Evolutionary conservation across 2,888 invertebrate genomes (phyloP), one percentile per base, ranked within the genome.

Genomic region (Urechis unicinctus): DNA sequence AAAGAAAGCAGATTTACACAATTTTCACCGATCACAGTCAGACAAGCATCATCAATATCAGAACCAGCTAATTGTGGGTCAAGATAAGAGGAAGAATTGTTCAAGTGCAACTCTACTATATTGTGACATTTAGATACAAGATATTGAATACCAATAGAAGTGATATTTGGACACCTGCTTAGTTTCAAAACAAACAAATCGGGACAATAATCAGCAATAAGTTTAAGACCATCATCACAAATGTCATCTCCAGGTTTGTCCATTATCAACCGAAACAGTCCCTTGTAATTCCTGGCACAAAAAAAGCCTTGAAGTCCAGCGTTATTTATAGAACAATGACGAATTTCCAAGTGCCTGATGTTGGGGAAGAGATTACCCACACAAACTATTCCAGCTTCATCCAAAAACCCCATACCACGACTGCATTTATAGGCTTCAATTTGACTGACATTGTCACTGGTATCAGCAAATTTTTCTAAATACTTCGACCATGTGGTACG

Each of bases 191-290:
- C 50, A 22, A 22, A 26, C n/a, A 63, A 42, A 22, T 31, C n/a
- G 3, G 59, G 56, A 53, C 61, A 63, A 48, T 56, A 29, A 17
- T 63, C 63, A 9, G 61, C 59, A 5, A 61, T 49, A n/a, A 55
- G 28, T 26, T 53, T 43, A 21, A 63, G 44, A 3, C 46, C 43
- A 36, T 44, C 43, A 52, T 63, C 61, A 21, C 56, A 59, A 1
- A 63, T 50, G 21, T 56, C 57, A 2, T 22, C 42, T 17, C 57
- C 57, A 28, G 61, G 52, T 26, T 57, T 59, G 42, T 63, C 63
- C 5, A 63, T 45, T 13, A 55, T 52, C 21, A 63, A 24, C 22
- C 47, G 30, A 3, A 24, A 50, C 17, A 63, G 42, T 21, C 46
- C 49, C 24, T 49, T 47, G 3, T 41, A n/a, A n/a, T 58, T 53